A percentile compares a stretch with the other conserved stretches of the same genome.
These are phyloP conservation scores for Megalonaias nervosa DNA, from an alignment of 1,140 invertebrate genomes.

Conservation along the genomic window DNA sequence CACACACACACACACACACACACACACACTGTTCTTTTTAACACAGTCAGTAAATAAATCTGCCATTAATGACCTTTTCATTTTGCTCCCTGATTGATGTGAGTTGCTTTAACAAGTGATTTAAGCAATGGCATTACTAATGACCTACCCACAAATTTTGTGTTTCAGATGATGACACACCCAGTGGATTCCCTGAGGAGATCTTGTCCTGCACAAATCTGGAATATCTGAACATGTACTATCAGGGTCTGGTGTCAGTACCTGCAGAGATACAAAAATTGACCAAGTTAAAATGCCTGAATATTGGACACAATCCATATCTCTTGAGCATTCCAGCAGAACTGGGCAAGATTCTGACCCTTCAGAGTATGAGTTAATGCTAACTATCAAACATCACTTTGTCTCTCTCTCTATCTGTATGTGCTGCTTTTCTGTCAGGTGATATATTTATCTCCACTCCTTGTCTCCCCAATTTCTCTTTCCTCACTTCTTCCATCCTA, in stretches of 20 bases:
- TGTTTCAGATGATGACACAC: conserved; percentile 56
- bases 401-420: neutral
- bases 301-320: conserved; percentile 58
- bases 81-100: too few species aligned
- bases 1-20: too few species aligned
- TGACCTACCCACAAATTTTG: neutral
- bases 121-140: too few species aligned
- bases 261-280: conserved; percentile 54
- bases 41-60: too few species aligned
- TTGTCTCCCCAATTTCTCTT: neutral
- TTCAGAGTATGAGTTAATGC: conserved; percentile 50
- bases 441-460: neutral
- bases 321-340: conserved; percentile 56
- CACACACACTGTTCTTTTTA: too few species aligned
- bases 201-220: conserved; percentile 51
- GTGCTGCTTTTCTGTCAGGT: neutral
- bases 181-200: conserved; percentile 61
- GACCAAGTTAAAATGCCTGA: conserved; percentile 46
- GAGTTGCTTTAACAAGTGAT: too few species aligned
- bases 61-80: too few species aligned
- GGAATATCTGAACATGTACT: conserved; percentile 58
- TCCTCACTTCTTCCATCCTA: neutral
- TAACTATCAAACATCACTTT: too few species aligned
- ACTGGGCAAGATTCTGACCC: conserved; percentile 44
- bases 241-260: conserved; percentile 57